phyloP scores from a whole-genome alignment of 2,113 vertebrate genomes.

The Leptobrachium leishanense region DNA sequence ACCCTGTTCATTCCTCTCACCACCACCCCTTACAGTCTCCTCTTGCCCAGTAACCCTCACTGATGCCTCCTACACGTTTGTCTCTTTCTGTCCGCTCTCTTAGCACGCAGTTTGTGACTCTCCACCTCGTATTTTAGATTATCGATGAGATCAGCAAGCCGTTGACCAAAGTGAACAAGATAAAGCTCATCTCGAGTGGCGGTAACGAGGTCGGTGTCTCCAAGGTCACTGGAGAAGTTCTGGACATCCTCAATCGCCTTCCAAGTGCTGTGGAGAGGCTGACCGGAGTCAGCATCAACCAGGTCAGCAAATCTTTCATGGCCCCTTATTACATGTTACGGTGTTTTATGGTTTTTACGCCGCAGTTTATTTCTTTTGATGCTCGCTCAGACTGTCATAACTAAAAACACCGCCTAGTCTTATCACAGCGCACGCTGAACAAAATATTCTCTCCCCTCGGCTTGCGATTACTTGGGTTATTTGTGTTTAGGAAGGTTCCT shows the following conservation, averaged over 20 bases:
- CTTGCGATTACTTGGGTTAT: no score
- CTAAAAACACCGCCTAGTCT: no score
- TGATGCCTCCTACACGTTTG: neutral
- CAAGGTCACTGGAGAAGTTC: conserved; percentile 84
- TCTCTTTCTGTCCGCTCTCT: no score
- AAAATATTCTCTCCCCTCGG: no score
- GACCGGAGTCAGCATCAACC: conserved; percentile 81
- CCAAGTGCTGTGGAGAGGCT: conserved; percentile 78
- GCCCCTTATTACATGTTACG: no score
- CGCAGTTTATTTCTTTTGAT: no score
- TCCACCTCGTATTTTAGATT: conserved; percentile 63
- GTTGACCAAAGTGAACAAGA: conserved; percentile 70
- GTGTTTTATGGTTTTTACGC: no score
- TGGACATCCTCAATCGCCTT: conserved; percentile 83
- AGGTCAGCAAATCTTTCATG: conserved; percentile 62
- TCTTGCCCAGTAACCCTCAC: neutral
- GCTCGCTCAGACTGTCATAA: no score
- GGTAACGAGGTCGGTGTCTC: conserved; percentile 75
- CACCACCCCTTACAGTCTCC: no score
- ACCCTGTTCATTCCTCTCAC: no score
- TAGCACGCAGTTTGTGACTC: neutral
- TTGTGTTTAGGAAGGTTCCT: no score
- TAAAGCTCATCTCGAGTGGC: conserved; percentile 88
- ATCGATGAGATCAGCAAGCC: conserved; percentile 87
- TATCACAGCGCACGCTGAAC: no score